A percentile compares a stretch with the other conserved stretches of the same genome.
Evolutionary conservation across 2,797 vertebrate genomes (phyloP).

Genomic region (Anabacerthia variegaticeps): DNA sequence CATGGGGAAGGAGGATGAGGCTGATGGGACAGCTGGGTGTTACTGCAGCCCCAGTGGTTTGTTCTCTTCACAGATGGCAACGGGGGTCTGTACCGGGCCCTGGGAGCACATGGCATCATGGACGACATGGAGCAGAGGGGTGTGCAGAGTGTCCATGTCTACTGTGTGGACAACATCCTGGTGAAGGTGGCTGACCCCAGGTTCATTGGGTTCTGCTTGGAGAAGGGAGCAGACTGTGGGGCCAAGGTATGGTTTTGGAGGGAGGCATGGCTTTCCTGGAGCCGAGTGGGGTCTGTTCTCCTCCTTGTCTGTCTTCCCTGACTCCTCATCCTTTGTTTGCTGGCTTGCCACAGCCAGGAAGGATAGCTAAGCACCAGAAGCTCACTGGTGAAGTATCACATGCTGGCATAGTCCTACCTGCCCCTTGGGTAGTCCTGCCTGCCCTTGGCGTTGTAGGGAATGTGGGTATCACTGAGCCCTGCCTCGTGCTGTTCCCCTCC

Average conservation of each 20-base stretch:
- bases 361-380: background rate
- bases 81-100: slow-evolving; percentile 92
- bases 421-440: background rate
- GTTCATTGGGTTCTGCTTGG: slow-evolving; percentile 93
- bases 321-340: background rate
- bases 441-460: background rate
- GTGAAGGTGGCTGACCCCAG: slow-evolving; percentile 95
- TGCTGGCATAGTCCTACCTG: background rate
- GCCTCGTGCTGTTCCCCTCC: background rate
- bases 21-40: rapidly evolving
- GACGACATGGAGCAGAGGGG: slow-evolving; percentile 89
- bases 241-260: slow-evolving; percentile 85
- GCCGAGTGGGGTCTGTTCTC: background rate
- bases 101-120: slow-evolving; percentile 85
- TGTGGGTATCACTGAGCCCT: rapidly evolving
- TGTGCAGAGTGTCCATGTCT: slow-evolving; percentile 88
- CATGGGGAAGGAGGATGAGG: background rate
- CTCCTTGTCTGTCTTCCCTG: background rate
- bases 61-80: slow-evolving; percentile 86
- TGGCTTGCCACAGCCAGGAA: background rate
- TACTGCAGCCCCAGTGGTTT: background rate
- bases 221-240: slow-evolving; percentile 92
- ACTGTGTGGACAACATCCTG: slow-evolving; percentile 96
- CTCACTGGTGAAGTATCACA: rapidly evolving
- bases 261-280: background rate